phyloP scores from a whole-genome alignment of 2,888 invertebrate species.

The Cheilosia vulpina region DNA sequence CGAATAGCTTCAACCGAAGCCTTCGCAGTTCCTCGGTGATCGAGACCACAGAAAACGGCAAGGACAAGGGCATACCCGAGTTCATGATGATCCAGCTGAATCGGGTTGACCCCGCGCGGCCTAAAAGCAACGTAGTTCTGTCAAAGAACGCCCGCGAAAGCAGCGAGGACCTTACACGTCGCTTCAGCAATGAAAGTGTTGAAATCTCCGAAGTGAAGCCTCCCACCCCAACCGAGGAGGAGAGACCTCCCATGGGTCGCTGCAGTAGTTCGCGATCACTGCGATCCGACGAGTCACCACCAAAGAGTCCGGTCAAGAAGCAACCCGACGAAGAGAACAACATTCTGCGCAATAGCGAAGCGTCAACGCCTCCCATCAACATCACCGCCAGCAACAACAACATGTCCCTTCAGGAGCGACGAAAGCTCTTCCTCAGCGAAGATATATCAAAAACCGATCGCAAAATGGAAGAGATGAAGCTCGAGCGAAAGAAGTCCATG shows the following conservation, averaged over 20 bases:
- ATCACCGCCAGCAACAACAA: constrained; percentile 74
- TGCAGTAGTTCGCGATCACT: constrained; percentile 60
- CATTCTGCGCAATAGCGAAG: constrained; percentile 66
- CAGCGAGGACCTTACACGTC: constrained; percentile 81
- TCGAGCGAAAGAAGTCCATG: constrained; percentile 81
- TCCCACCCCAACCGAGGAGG: constrained; percentile 75
- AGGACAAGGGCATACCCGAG: constrained; percentile 85
- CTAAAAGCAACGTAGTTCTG: constrained; percentile 87
- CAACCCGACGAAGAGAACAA: constrained; percentile 77
- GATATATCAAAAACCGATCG: constrained; percentile 80
- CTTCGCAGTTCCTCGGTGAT: constrained; percentile 78
- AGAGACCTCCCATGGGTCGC: constrained; percentile 33
- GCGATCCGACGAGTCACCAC: constrained; percentile 67
- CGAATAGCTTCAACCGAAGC: constrained; percentile 76
- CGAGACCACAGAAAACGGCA: constrained; percentile 67
- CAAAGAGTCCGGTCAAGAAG: constrained; percentile 76
- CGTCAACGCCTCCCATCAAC: constrained; percentile 55
- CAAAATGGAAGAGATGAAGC: constrained; percentile 79
- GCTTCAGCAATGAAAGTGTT: constrained; percentile 84
- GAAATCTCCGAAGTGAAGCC: constrained; percentile 82
- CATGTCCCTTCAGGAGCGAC: constrained; percentile 80
- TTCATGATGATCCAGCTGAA: constrained; percentile 89
- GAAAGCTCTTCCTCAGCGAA: constrained; percentile 81
- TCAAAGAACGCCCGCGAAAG: constrained; percentile 85
- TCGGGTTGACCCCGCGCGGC: constrained; percentile 87